A percentile compares a stretch with the other conserved stretches of the same genome.
These are phyloP conservation scores for Abrostola triplasia DNA, from an alignment of 2,888 invertebrate genomes.

Conservation along the genomic window DNA sequence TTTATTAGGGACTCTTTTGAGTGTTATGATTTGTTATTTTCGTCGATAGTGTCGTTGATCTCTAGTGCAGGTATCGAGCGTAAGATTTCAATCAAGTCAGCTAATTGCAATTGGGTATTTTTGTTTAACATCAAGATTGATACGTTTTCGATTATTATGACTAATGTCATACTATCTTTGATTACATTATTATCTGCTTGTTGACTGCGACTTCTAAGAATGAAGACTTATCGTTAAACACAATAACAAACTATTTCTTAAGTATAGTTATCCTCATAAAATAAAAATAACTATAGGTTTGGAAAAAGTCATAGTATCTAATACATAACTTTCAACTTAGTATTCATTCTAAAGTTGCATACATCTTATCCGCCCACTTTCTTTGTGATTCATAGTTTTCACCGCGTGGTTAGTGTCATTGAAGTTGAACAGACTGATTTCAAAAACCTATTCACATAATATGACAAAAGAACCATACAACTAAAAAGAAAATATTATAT, in stretches of 20 bases:
- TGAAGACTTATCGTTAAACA: too few relatives aligned
- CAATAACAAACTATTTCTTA: too few relatives aligned
- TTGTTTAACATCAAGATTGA: too few relatives aligned
- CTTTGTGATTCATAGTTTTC: slow-evolving; percentile 50
- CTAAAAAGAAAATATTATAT: slow-evolving; percentile 1
- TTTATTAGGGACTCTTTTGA: background rate
- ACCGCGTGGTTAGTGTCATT: slow-evolving; percentile 32
- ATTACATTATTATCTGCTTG: too few relatives aligned
- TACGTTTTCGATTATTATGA: too few relatives aligned
- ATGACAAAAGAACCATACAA: background rate
- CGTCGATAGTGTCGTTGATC: too few relatives aligned
- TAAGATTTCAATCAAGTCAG: too few relatives aligned
- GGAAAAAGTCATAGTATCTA: background rate
- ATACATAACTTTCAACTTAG: slow-evolving; percentile 35
- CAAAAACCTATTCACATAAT: background rate
- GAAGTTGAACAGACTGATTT: slow-evolving; percentile 2
- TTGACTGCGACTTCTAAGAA: too few relatives aligned
- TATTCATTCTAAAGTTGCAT: slow-evolving; percentile 44
- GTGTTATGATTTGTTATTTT: too few relatives aligned
- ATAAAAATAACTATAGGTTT: background rate
- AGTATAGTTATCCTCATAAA: background rate
- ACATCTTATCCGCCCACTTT: slow-evolving; percentile 48
- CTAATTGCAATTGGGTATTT: too few relatives aligned
- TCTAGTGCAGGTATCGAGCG: too few relatives aligned
- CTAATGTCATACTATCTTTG: too few relatives aligned